These are phyloP conservation scores for Anableps anableps DNA, from an alignment of 2,797 vertebrate genomes.

Conservation along the genomic window DNA sequence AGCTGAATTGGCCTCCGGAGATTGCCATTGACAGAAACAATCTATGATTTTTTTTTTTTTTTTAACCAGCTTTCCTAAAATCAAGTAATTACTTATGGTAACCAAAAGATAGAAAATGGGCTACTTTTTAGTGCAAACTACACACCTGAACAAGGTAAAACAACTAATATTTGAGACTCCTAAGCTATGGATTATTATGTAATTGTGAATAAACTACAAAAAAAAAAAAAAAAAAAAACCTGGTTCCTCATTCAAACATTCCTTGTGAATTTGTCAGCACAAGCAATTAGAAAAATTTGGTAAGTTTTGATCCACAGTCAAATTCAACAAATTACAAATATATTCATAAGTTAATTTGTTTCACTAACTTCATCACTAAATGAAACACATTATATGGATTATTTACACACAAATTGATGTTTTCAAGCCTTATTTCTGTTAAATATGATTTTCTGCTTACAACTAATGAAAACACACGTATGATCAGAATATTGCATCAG, in stretches of 20 bases:
- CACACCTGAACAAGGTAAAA: conserved; percentile 21
- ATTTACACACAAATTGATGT: neutral
- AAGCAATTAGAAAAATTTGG: conserved; percentile 3
- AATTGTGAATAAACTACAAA: conserved; percentile 5
- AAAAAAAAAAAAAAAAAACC: neutral
- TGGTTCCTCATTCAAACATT: conserved; percentile 31
- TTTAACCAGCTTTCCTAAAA: conserved; percentile 14
- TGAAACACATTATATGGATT: neutral
- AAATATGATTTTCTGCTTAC: too few relatives aligned
- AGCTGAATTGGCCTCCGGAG: conserved; percentile 53
- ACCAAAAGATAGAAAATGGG: conserved; percentile 52
- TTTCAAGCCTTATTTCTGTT: too few relatives aligned
- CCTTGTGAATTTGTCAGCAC: conserved; percentile 8
- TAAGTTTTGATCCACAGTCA: neutral
- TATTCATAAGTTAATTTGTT: neutral
- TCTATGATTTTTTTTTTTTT: conserved; percentile 23
- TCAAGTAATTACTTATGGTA: conserved; percentile 64
- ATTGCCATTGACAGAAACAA: conserved; percentile 69
- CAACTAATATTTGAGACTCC: conserved; percentile 28
- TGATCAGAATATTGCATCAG: too few relatives aligned
- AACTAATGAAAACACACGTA: too few relatives aligned
- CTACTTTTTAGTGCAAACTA: conserved; percentile 43
- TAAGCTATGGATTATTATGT: conserved; percentile 28
- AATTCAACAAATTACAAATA: neutral
- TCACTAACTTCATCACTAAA: neutral